Evolutionary conservation across 1,140 invertebrate species (phyloP).

Genomic region (Episyrphus balteatus): DNA sequence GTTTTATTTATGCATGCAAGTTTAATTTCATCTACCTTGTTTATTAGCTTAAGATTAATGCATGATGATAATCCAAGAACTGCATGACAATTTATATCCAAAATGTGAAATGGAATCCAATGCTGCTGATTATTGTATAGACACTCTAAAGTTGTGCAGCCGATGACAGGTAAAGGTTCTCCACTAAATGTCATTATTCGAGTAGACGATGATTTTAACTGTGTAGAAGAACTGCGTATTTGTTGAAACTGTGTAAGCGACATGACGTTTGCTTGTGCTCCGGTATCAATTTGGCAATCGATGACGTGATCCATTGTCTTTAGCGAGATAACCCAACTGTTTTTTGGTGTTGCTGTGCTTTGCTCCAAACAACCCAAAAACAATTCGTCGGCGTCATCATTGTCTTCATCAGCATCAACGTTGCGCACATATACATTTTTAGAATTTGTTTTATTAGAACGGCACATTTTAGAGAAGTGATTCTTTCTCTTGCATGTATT

Average conservation of each 20-base stretch:
- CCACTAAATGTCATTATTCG: constrained; percentile 10
- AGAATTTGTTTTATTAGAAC: constrained; percentile 6
- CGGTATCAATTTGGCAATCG: constrained; percentile 13
- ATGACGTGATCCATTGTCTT: constrained; percentile 9
- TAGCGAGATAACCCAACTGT: constrained; percentile 8
- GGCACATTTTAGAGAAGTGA: too few relatives aligned
- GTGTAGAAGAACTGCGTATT: neutral
- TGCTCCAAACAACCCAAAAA: neutral
- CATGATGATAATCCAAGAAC: constrained; percentile 1
- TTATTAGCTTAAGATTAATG: constrained; percentile 3
- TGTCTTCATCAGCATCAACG: too few relatives aligned
- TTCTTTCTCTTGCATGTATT: too few relatives aligned
- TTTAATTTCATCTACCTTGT: constrained; percentile 1
- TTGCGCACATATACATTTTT: neutral
- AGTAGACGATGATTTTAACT: too few relatives aligned
- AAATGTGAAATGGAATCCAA: constrained; percentile 6
- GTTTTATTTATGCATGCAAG: too few relatives aligned
- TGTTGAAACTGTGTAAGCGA: constrained; percentile 3
- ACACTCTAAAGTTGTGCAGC: constrained; percentile 1
- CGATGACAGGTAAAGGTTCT: constrained; percentile 4
- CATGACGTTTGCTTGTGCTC: constrained; percentile 12
- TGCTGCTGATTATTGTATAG: constrained; percentile 1
- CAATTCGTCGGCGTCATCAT: neutral
- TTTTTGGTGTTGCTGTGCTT: neutral
- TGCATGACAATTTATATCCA: constrained; percentile 7